A percentile compares a stretch with the other conserved stretches of the same genome.
Evolutionary conservation across 2,797 vertebrate species (phyloP).

Genomic region (Knipowitschia caucasica): DNA sequence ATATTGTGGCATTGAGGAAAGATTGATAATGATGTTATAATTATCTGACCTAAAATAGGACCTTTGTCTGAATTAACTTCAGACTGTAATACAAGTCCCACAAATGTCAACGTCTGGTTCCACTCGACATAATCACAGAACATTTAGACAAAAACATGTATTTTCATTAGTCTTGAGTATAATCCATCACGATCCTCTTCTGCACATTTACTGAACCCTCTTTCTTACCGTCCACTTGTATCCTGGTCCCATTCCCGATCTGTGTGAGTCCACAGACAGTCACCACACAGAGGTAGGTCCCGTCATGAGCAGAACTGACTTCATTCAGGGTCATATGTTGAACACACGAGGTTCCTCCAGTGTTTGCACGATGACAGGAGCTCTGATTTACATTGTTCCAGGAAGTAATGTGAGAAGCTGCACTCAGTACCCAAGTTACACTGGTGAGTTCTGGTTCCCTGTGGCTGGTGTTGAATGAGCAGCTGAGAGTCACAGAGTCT

Average conservation of each 20-base stretch:
- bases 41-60: too few relatives aligned
- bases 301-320: not conserved
- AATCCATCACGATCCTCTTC: too few relatives aligned
- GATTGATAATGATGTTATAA: too few relatives aligned
- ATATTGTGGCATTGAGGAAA: too few relatives aligned
- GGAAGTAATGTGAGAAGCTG: constrained; percentile 12
- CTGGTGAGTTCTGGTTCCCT: constrained; percentile 28
- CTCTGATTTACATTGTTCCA: not conserved
- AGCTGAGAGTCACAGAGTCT: constrained; percentile 33
- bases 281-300: not conserved
- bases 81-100: too few relatives aligned
- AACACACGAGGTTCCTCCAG: not conserved
- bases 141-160: too few relatives aligned
- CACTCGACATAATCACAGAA: too few relatives aligned
- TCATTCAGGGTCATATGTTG: not conserved
- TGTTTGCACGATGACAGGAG: not conserved
- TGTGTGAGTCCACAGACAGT: constrained; percentile 28
- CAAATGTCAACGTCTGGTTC: too few relatives aligned
- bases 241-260: not conserved
- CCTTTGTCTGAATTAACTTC: too few relatives aligned
- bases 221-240: not conserved
- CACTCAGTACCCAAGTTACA: constrained; percentile 13
- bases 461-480: constrained; percentile 24
- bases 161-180: too few relatives aligned
- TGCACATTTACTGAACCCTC: too few relatives aligned